Conservation (phyloP, 2,797 vertebrate genomes). For the Okamejei kenojei region DNA sequence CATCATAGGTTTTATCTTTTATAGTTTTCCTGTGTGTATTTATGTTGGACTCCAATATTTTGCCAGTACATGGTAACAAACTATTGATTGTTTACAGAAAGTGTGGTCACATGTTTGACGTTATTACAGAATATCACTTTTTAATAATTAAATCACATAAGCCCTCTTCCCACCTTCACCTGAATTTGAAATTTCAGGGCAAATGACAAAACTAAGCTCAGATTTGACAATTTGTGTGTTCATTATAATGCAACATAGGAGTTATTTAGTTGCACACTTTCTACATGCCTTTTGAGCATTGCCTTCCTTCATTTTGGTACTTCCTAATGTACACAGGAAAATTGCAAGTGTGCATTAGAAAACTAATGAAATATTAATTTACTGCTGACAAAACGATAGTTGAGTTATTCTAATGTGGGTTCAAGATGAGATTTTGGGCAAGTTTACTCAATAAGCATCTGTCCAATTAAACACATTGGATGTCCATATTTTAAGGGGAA, state of each 20-base stretch:
- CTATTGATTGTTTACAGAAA: neutral
- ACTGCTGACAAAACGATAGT: no score
- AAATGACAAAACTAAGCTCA: neutral
- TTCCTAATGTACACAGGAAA: neutral
- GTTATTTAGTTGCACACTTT: neutral
- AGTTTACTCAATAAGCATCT: neutral
- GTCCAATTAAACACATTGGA: neutral
- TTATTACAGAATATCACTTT: neutral
- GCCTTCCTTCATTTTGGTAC: neutral
- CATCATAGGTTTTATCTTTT: neutral
- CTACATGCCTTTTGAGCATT: neutral
- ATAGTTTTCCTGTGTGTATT: neutral
- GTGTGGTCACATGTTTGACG: neutral
- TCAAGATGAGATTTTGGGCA: neutral
- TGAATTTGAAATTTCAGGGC: neutral
- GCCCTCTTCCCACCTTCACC: no score
- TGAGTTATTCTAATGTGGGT: neutral
- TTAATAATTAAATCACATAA: neutral
- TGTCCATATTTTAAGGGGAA: neutral
- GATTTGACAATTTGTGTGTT: neutral
- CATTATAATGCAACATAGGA: neutral
- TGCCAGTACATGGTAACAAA: neutral
- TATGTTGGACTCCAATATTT: neutral
- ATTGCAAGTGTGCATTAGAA: no score
- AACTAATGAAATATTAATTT: neutral